Evolutionary conservation across 53 echinoderm and acorn worm genomes (phyloP), one percentile per base, ranked within the genome.

Genomic region (Pentamera pediparva): DNA sequence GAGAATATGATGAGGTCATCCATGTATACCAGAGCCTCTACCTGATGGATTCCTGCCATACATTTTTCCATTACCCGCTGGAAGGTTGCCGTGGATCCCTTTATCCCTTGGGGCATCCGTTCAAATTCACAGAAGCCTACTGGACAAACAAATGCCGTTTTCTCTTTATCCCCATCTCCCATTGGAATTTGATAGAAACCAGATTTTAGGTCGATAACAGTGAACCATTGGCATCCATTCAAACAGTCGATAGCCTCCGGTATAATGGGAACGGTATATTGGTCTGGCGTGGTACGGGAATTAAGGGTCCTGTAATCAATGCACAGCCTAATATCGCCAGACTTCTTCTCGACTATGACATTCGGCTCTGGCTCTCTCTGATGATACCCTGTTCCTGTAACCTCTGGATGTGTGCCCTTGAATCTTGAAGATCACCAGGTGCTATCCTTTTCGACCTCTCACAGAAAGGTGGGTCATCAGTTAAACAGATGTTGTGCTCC

Each of bases 211-310:
- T 84, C 85, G 12, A 84, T 72, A 0, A 78, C 72, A 6, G 78
- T 35, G 43, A 84, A 84, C 85, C 77, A 82, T 18, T 71, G 30
- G 32, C 71, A 56, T 18, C 82, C 82, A 37, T 77, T 70, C 12
- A 86, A 76, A 26, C 45, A 81, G 32, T 81, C 76, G 2, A 85
- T 56, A 28, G 76, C 80, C 20, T 81, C 80, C 52, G 80, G 80
- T 1, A 85, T 75, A 12, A 80, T 26, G n/a, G 86, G 86, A 13
- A 85, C 80, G 28, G 86, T 36, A 35, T 81, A 85, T 43, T 84
- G 79, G 37, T 85, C 79, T 4, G 74, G 74, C 0, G 63, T 32
- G 26, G 86, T 81, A 32, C 80, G 54, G 15, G 79, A 35, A 33
- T 85, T 85, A 4, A 79, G 55, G 12, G 75, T 85, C 4, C 78